These are phyloP conservation scores for Liodrosophila aerea DNA, from an alignment of 2,888 invertebrate species.

Conservation along the genomic window DNA sequence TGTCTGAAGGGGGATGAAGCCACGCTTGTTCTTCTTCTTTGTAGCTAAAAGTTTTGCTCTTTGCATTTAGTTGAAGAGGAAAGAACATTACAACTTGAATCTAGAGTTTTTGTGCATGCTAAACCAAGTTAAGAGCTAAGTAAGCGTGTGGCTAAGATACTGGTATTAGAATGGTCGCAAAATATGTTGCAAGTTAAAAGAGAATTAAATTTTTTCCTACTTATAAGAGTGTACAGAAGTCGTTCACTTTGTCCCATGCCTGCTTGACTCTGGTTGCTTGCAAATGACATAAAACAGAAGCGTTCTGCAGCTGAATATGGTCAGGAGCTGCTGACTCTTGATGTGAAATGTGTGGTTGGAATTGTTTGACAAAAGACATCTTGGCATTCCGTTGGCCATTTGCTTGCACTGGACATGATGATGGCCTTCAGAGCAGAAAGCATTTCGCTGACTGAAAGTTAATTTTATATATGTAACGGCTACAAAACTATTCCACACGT, in stretches of 20 bases:
- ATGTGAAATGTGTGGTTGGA: slow-evolving; percentile 23
- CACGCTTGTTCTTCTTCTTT: too few species aligned
- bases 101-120: too few species aligned
- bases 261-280: slow-evolving; percentile 31
- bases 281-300: slow-evolving; percentile 54
- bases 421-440: slow-evolving; percentile 27
- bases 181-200: background rate
- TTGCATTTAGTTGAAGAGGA: too few species aligned
- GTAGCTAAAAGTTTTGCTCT: too few species aligned
- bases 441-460: slow-evolving; percentile 32
- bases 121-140: too few species aligned
- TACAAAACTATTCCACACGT: slow-evolving; percentile 21
- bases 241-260: background rate
- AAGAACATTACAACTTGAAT: too few species aligned
- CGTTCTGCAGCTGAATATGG: slow-evolving; percentile 35
- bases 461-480: slow-evolving; percentile 23
- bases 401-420: slow-evolving; percentile 30
- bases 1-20: too few species aligned
- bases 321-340: slow-evolving; percentile 6
- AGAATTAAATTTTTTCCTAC: background rate
- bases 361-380: slow-evolving; percentile 38
- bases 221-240: slow-evolving; percentile 7
- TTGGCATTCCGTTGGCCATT: slow-evolving; percentile 19
- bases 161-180: background rate
- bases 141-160: too few species aligned